These are phyloP conservation scores for Trematomus loennbergii DNA, from an alignment of 2,113 vertebrate species.

Conservation along the genomic window DNA sequence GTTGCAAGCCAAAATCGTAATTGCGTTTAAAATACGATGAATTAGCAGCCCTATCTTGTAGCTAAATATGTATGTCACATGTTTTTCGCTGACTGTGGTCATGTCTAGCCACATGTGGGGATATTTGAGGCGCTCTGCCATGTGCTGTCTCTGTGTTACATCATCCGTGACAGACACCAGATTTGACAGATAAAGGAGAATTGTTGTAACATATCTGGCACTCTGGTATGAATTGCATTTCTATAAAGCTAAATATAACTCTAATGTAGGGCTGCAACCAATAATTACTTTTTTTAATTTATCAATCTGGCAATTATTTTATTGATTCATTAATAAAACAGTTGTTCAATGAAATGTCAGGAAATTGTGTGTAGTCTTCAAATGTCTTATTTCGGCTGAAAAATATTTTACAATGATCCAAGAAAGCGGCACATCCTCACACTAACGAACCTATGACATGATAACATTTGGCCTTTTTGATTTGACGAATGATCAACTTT, in stretches of 20 bases:
- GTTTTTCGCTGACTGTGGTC: background rate
- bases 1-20: too few species aligned
- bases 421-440: background rate
- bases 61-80: background rate
- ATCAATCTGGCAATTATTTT: background rate
- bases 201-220: background rate
- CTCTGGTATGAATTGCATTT: background rate
- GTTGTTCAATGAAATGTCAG: background rate
- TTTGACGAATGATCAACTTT: background rate
- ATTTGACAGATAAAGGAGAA: background rate
- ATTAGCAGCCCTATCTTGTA: too few species aligned
- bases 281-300: background rate
- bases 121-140: background rate
- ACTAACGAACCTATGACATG: background rate
- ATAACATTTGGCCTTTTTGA: background rate
- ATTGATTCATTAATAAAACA: background rate
- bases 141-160: background rate
- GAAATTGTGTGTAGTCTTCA: background rate
- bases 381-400: background rate
- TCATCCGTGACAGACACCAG: background rate
- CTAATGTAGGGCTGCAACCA: background rate
- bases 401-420: background rate
- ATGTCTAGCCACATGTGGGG: background rate
- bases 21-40: too few species aligned
- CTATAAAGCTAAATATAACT: background rate